Evolutionary conservation across 2,888 invertebrate species (phyloP).

Genomic region (Koerneria pararmatus): DNA sequence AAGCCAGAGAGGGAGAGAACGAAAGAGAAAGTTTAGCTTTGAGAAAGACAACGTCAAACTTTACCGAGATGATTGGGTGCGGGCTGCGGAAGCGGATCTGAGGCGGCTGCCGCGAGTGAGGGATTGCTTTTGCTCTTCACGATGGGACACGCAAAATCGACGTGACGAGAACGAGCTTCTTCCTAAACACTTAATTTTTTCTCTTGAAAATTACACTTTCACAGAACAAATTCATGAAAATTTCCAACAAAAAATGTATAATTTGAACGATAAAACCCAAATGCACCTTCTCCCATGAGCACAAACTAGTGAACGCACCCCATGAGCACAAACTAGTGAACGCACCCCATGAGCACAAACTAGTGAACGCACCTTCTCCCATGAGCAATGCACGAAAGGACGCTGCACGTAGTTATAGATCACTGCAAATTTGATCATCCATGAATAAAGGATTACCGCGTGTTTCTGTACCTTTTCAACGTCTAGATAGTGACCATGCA

Average conservation of each 20-base stretch:
- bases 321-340: neutral
- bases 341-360: neutral
- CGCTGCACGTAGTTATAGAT: constrained; percentile 99
- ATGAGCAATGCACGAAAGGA: constrained; percentile 97
- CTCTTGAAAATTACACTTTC: neutral
- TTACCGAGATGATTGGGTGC: constrained; percentile 34
- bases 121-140: constrained; percentile 60
- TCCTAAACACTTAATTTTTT: too few species aligned
- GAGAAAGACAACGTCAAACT: neutral
- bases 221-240: neutral
- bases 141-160: constrained; percentile 71
- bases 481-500: too few species aligned
- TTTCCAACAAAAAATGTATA: neutral
- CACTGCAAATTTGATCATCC: constrained; percentile 64
- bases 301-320: neutral
- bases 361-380: constrained; percentile 74
- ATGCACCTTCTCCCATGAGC: neutral
- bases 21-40: too few species aligned
- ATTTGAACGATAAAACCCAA: neutral
- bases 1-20: neutral
- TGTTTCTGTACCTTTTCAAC: too few species aligned
- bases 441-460: too few species aligned
- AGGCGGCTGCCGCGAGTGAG: constrained; percentile 60
- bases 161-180: constrained; percentile 95
- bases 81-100: constrained; percentile 62